A percentile compares a stretch with the other conserved stretches of the same genome.
phyloP scores from a whole-genome alignment of 2,797 vertebrate genomes.

The Tympanoctomys barrerae region DNA sequence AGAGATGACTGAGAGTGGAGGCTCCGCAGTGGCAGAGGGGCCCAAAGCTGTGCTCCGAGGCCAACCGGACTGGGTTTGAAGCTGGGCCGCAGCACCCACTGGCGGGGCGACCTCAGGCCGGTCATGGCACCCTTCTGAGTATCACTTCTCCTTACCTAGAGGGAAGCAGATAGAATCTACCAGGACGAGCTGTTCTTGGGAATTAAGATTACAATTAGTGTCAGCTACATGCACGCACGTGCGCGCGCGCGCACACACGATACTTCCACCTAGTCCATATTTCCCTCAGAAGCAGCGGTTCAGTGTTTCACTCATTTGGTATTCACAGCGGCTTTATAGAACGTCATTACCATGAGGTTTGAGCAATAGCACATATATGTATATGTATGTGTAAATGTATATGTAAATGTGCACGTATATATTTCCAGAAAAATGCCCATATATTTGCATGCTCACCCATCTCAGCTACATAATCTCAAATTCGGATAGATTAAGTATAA shows the following conservation, averaged over 20 bases:
- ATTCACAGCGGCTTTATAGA: not conserved
- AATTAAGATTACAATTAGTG: not conserved
- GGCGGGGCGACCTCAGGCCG: not conserved
- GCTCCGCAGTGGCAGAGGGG: no score
- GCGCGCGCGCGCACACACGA: not conserved
- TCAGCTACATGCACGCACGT: not conserved
- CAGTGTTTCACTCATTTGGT: not conserved
- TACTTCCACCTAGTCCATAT: no score
- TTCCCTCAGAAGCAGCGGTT: not conserved
- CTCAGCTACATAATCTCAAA: not conserved
- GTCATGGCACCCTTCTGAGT: not conserved
- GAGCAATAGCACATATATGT: not conserved
- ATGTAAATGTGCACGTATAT: no score
- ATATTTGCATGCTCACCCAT: not conserved
- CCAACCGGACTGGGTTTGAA: rapidly evolving
- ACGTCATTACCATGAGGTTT: not conserved
- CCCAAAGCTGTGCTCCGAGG: not conserved
- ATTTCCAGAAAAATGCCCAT: not conserved
- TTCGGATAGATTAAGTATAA: not conserved
- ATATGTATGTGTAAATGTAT: not conserved
- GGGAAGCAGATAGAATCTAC: not conserved
- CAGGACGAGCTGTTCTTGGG: not conserved
- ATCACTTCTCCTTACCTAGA: not conserved
- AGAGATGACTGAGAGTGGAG: not conserved
- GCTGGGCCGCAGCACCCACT: not conserved